Evolutionary conservation across 1,140 invertebrate species (phyloP), one percentile per base, ranked within the genome.

Genomic region (Drosophila pseudoananassae): DNA sequence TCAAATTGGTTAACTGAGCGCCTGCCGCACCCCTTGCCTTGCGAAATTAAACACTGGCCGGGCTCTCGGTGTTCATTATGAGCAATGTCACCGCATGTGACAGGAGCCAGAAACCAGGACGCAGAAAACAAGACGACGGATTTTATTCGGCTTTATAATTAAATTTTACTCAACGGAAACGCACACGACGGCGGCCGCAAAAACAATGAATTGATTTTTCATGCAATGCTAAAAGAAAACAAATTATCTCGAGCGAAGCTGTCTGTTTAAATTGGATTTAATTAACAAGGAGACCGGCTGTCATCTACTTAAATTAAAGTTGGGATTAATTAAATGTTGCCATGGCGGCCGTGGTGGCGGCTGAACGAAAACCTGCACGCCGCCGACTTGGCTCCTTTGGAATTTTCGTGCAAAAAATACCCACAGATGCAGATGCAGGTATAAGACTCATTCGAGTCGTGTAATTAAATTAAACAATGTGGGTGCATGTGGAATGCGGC

Each of bases 381-480:
- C 45, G 55, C 33, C 53, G 40, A 49, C 23, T 12, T 59, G 46
- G 56, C 27, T 55, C 40, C 76, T 77, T 78, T 73, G 59, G 25
- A 56, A 78, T 58, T 50, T 64, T 23, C n/a, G 23, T 36, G 56
- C 51, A 25, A 27, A 53, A 61, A 20, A 52, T 54, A 27, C 29
- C 6, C 7, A 9, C 43, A 46, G 20, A 29, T 60, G 69, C 49
- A 31, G 56, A 51, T 49, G 49, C 58, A 53, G 27, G 31, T 53
- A 43, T 46, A 36, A 31, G 20, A 31, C 54, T 46, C 68, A 84
- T 61, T 68, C 64, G 73, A 85, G 55, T 65, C 76, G 74, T 66
- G 64, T 88, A 85, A 85, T 85, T 85, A 87, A 70, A 85, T 85
- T 88, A 78, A 85, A 78, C 69, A 78, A 87, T 84, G 74, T 78